Base-by-base conservation (phyloP, 2,888 invertebrate species). In the Timema cristinae region DNA sequence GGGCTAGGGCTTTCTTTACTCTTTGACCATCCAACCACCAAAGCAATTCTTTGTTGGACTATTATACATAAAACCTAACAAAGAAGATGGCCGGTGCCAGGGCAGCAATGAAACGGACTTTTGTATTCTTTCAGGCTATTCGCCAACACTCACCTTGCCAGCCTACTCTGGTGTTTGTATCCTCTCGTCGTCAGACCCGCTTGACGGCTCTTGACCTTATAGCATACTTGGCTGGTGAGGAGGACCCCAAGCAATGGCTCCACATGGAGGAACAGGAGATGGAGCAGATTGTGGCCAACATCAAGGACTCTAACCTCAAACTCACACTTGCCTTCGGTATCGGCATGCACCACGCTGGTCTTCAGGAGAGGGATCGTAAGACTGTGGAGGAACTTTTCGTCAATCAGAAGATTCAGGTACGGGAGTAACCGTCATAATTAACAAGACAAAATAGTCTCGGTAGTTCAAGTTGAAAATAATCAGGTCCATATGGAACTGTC, bases 261-360 rank as follows among this genome's bases (percentile, higher is more conserved):
- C 92, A 93, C 80, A 92, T 95, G 86, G 86, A 88, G 1, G 95
- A 97, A 71, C 83, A 87, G 0, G 93, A 95, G 83, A 92, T 98
- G 89, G 93, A 95, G 77, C 89, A 88, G 75, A 87, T 92, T 7
- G 83, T 93, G 1, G 82, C 87, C 16, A 80, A 82, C 50, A 88
- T 94, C 66, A 89, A 89, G 76, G 99, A 99, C 78, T 88, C 91
- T 6, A 98, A 97, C 84, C 85, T 99, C 67, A 95, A 96, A 79
- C 87, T 98, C 74, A 95, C 95, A 0, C 84, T 99, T 47, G 92
- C 96, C 0, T 99, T 98, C 83, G 99, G 99, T 9, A 97, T 99
- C 76, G 99, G 98, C 2, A 90, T 99, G 77, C 99, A 99, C 85
- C 99, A 99, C 84, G 99, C 99, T 32, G 99, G 99, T 69, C 84